These are phyloP conservation scores for Sycophila sp. DNA, from an alignment of 1,140 invertebrate genomes.

Conservation along the genomic window DNA sequence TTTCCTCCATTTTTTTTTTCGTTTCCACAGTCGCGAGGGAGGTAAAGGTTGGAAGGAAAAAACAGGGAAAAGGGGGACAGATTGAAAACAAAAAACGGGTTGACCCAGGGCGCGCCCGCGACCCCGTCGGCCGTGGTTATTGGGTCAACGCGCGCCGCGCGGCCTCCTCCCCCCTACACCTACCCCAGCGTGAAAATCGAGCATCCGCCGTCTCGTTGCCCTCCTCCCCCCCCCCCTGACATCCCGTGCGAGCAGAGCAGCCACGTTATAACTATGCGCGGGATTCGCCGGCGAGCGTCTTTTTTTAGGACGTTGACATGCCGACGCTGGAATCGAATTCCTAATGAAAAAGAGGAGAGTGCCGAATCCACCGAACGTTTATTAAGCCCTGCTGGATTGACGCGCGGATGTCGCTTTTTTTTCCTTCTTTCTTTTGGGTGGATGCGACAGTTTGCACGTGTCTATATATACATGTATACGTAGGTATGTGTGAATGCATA, in stretches of 20 bases:
- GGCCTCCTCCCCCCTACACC: neutral
- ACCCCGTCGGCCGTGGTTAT: conserved; percentile 5
- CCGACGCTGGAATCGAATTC: neutral
- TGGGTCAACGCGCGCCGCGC: conserved; percentile 23
- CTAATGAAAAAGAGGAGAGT: neutral
- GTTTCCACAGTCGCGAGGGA: no score
- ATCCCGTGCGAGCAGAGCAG: neutral
- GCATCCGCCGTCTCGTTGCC: neutral
- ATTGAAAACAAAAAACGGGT: conserved; percentile 20
- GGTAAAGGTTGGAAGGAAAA: no score
- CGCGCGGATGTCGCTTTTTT: no score
- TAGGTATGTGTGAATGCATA: no score
- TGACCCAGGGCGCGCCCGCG: neutral
- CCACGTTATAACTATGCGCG: no score
- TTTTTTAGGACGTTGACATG: neutral
- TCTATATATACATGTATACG: no score
- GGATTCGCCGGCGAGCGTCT: no score
- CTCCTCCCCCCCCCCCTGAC: neutral
- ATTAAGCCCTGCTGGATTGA: no score
- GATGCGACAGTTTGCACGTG: no score
- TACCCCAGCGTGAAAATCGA: neutral
- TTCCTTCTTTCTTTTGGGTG: no score
- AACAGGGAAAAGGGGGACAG: neutral
- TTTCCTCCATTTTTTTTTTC: no score
- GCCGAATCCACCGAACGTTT: no score